phyloP scores from a whole-genome alignment of 2,888 invertebrate genomes.

The Poecilobothrus nobilitatus region DNA sequence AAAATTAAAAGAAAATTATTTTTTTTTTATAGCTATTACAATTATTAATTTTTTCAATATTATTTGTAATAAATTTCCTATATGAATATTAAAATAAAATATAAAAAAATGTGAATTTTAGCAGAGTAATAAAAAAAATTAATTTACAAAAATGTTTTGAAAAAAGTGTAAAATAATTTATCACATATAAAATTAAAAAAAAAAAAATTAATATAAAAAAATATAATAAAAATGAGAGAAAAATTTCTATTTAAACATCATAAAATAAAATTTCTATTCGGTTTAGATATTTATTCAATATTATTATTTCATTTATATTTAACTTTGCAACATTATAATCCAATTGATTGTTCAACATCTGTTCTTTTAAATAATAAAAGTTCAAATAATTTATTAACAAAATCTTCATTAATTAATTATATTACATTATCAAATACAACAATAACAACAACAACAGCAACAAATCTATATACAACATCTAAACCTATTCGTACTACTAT shows the following conservation, averaged over 20 bases:
- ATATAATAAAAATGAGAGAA: background rate
- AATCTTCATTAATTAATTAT: background rate
- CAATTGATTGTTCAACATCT: background rate
- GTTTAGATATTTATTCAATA: slow-evolving; percentile 4
- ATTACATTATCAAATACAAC: background rate
- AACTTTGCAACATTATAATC: background rate
- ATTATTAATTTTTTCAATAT: no score
- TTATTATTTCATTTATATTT: slow-evolving; percentile 6
- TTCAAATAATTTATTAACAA: background rate
- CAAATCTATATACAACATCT: background rate
- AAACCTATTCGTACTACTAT: background rate
- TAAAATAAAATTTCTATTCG: background rate
- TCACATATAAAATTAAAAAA: background rate
- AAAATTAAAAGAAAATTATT: no score
- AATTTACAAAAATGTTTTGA: no score
- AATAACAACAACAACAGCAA: background rate
- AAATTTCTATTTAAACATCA: background rate
- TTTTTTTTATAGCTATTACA: no score
- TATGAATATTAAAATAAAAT: background rate
- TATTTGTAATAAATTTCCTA: background rate
- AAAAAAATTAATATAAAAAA: no score
- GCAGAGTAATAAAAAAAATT: no score
- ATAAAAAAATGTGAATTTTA: background rate
- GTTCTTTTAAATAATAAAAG: background rate
- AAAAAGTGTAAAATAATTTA: no score